phyloP scores from a whole-genome alignment of 2,113 vertebrate genomes.

The Eidolon helvum region DNA sequence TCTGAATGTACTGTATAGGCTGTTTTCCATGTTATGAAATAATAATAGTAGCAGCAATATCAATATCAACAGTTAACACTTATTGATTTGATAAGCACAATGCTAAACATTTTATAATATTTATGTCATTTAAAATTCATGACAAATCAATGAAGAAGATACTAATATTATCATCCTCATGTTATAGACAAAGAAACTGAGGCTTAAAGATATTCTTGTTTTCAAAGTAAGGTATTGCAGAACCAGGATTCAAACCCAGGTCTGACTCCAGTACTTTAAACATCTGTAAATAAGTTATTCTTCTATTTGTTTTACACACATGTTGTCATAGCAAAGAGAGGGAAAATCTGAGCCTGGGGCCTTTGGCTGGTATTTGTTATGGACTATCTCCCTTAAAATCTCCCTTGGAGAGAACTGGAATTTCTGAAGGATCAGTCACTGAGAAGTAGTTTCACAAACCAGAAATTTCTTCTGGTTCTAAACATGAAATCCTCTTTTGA shows the following conservation, averaged over 20 bases:
- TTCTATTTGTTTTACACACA: neutral
- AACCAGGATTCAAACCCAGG: neutral
- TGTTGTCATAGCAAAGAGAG: neutral
- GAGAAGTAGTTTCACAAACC: neutral
- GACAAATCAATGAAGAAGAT: neutral
- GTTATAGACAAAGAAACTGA: neutral
- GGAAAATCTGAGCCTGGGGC: neutral
- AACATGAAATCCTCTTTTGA: neutral
- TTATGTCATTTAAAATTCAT: neutral
- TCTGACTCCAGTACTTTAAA: neutral
- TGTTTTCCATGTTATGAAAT: neutral
- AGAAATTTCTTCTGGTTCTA: neutral
- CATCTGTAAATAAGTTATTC: neutral
- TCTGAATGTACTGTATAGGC: neutral
- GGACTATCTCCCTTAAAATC: neutral
- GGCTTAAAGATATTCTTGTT: neutral
- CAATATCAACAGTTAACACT: neutral
- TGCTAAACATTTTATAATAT: neutral
- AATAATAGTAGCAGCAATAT: neutral
- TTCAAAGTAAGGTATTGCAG: neutral
- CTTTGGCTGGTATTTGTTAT: neutral
- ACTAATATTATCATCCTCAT: neutral
- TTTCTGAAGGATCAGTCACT: neutral
- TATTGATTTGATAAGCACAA: neutral
- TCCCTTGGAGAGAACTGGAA: neutral